Conservation (phyloP, 2,888 invertebrate genomes). For the Drosophila multiciliata region DNA sequence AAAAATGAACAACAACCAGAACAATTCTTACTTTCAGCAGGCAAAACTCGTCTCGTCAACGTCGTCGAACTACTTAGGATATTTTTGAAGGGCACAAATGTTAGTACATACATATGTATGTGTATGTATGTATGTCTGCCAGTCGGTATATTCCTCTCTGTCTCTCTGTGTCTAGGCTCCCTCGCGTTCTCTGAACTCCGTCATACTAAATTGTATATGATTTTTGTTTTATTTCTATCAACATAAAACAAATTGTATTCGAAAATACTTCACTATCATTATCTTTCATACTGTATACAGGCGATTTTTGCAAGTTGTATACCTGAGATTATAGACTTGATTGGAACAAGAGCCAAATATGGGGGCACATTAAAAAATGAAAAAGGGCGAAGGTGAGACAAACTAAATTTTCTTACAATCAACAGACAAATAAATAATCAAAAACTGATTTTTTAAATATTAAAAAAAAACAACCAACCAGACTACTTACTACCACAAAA, state of each 20-base stretch:
- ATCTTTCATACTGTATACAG: conserved; percentile 87
- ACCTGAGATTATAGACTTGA: conserved; percentile 99
- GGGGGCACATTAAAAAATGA: conserved; percentile 99
- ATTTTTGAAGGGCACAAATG: conserved; percentile 27
- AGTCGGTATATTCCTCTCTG: conserved; percentile 20
- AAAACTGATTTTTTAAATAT: conserved; percentile 55
- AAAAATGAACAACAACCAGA: conserved; percentile 33
- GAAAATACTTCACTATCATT: conserved; percentile 82
- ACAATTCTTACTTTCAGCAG: conserved; percentile 26
- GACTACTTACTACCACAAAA: conserved; percentile 65
- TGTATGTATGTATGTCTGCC: conserved; percentile 17
- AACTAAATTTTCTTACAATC: conserved; percentile 78
- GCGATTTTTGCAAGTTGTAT: conserved; percentile 99
- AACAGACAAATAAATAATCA: conserved; percentile 70
- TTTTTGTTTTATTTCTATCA: conserved; percentile 59
- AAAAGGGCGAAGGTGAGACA: conserved; percentile 99
- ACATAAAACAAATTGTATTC: conserved; percentile 48
- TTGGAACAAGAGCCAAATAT: conserved; percentile 99
- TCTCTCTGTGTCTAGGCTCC: conserved; percentile 22
- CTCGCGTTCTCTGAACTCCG: conserved; percentile 39
- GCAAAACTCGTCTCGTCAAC: conserved; percentile 20
- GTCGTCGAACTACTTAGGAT: conserved; percentile 29
- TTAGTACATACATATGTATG: conserved; percentile 8
- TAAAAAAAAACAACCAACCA: conserved; percentile 54
- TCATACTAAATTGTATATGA: conserved; percentile 47